Evolutionary conservation across 2,888 invertebrate species (phyloP).

Genomic region (Dione juno): DNA sequence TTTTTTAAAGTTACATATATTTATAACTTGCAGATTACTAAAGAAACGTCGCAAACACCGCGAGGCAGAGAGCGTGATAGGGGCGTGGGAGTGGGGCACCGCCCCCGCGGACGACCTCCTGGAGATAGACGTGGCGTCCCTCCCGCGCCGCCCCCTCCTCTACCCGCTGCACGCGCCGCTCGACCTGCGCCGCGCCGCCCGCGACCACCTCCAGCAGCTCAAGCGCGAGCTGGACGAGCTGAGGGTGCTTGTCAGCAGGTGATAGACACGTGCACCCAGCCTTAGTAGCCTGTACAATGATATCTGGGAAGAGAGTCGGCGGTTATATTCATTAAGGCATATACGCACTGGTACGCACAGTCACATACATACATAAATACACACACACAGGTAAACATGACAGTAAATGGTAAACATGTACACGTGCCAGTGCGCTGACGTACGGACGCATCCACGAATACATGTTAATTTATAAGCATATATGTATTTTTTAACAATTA

Average conservation of each 20-base stretch:
- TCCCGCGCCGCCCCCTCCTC: slow-evolving; percentile 58
- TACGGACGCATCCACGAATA: too few relatives aligned
- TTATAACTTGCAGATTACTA: slow-evolving; percentile 60
- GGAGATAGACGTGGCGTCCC: slow-evolving; percentile 67
- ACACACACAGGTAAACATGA: too few relatives aligned
- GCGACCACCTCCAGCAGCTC: slow-evolving; percentile 57
- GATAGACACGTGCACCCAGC: neutral
- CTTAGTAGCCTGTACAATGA: too few relatives aligned
- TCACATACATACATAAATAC: too few relatives aligned
- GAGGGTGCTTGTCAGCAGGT: slow-evolving; percentile 64
- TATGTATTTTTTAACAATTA: too few relatives aligned
- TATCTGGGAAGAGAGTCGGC: too few relatives aligned
- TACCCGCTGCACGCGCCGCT: slow-evolving; percentile 73
- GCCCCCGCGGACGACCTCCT: slow-evolving; percentile 66
- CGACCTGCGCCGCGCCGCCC: slow-evolving; percentile 58
- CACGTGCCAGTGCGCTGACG: too few relatives aligned
- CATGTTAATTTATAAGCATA: too few relatives aligned
- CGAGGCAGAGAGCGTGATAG: slow-evolving; percentile 53
- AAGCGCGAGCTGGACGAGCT: slow-evolving; percentile 65
- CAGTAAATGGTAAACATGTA: too few relatives aligned
- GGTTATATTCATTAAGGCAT: too few relatives aligned
- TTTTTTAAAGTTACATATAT: too few relatives aligned
- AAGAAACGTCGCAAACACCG: slow-evolving; percentile 67
- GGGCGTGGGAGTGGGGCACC: slow-evolving; percentile 73
- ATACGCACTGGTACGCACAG: too few relatives aligned